A percentile compares a stretch with the other conserved stretches of the same genome.
These are phyloP conservation scores for Anas georgica DNA, from an alignment of 2,797 vertebrate genomes.

Conservation along the genomic window DNA sequence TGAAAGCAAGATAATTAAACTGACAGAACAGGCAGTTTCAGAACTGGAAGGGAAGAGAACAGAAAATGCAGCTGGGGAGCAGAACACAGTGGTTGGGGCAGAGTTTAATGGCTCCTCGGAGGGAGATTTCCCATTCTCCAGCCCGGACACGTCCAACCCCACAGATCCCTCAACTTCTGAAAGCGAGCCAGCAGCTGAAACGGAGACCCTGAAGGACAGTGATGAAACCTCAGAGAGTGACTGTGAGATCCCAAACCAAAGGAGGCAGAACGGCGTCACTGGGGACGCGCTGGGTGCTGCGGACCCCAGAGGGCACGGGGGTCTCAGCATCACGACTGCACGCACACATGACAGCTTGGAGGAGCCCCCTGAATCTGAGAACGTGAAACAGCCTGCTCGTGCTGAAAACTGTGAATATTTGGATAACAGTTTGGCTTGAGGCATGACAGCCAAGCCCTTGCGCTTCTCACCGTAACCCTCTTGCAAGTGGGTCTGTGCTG, in stretches of 20 bases:
- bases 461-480: conserved; percentile 20
- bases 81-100: neutral
- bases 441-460: conserved; percentile 51
- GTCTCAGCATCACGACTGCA: neutral
- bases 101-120: conserved; percentile 12
- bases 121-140: neutral
- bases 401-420: conserved; percentile 41
- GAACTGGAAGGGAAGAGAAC: conserved; percentile 65
- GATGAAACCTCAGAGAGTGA: neutral
- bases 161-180: conserved; percentile 25
- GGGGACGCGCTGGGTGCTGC: neutral
- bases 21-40: conserved; percentile 64
- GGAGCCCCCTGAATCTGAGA: conserved; percentile 1
- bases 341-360: conserved; percentile 3
- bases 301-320: neutral
- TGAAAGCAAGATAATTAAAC: conserved; percentile 72
- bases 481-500: neutral
- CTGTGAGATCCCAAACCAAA: conserved; percentile 12
- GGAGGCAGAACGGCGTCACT: neutral
- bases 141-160: conserved; percentile 30
- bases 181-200: neutral
- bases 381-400: neutral
- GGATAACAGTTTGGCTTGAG: conserved; percentile 45
- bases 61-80: neutral
- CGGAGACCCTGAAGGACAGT: neutral